Base-by-base conservation (phyloP, 1,140 invertebrate species). In the Bombus waltoni region DNA sequence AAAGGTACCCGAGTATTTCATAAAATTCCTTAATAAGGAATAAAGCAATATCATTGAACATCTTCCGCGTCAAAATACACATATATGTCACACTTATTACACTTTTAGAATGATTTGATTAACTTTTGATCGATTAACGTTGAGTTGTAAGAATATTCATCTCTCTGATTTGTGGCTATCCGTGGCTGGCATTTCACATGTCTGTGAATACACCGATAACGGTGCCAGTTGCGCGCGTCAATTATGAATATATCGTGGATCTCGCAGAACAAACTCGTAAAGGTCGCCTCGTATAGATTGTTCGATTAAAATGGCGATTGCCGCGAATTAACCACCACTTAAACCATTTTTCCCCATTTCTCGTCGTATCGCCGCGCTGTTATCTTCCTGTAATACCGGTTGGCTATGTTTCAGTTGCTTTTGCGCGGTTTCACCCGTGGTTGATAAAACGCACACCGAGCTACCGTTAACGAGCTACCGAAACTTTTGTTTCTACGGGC, bases 211-310 rank as follows among this genome's bases (percentile, higher is more conserved):
- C 32, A n/a, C 59, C 40, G 68, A 80, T 84, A 85, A 89, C 62
- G 86, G 79, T 38, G 71, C 74, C 62, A 81, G 73, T 86, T 87
- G 88, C 89, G 91, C 90, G 83, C 83, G 90, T 86, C 91, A 91
- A 93, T 93, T 94, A 92, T 89, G 89, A 91, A 78, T 62, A 70
- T 86, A 93, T 91, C 87, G 77, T 82, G 87, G 70, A 80, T 42
- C 71, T 44, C 79, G 42, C 32, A 76, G 80, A 78, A 87, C 87
- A 82, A 83, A 88, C 80, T 83, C 86, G 71, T 40, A 89, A 73
- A 84, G 42, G 40, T 81, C 53, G 32, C 59, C n/a, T 47, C 68
- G 57, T 32, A 73, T 83, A 68, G 57, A 74, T 32, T 70, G 57
- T 89, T 86, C 65, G 75, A 83, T 86, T 89, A 89, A 86, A 89